phyloP scores from a whole-genome alignment of 2,113 vertebrate genomes.

The Nothoprocta pentlandii region DNA sequence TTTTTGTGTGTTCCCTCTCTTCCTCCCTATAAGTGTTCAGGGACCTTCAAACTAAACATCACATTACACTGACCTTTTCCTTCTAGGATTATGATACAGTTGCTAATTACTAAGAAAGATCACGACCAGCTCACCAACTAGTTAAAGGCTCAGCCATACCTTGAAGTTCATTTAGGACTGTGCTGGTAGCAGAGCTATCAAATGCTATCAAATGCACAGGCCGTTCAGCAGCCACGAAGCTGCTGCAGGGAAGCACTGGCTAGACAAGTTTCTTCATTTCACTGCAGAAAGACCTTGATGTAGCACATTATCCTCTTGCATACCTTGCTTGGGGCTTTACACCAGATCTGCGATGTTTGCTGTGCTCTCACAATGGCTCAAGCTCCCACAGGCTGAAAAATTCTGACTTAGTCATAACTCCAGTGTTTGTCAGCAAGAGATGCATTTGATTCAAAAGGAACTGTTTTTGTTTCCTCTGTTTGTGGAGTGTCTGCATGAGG shows the following conservation, averaged over 20 bases:
- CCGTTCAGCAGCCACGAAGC: background rate
- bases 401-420: background rate
- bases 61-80: background rate
- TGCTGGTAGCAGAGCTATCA: background rate
- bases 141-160: background rate
- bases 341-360: background rate
- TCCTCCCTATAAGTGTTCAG: accelerated
- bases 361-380: background rate
- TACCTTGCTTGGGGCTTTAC: background rate
- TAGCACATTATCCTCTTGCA: background rate
- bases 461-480: background rate
- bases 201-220: background rate
- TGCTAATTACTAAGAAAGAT: background rate
- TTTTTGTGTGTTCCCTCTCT: background rate
- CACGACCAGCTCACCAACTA: background rate
- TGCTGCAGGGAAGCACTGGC: background rate
- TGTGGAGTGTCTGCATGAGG: background rate
- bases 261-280: background rate
- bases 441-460: background rate
- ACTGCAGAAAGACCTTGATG: background rate
- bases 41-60: background rate
- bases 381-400: background rate
- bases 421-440: background rate
- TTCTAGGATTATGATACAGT: background rate
- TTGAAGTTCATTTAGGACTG: background rate